phyloP scores from a whole-genome alignment of 2,888 invertebrate species.

The Lumbricus terrestris region DNA sequence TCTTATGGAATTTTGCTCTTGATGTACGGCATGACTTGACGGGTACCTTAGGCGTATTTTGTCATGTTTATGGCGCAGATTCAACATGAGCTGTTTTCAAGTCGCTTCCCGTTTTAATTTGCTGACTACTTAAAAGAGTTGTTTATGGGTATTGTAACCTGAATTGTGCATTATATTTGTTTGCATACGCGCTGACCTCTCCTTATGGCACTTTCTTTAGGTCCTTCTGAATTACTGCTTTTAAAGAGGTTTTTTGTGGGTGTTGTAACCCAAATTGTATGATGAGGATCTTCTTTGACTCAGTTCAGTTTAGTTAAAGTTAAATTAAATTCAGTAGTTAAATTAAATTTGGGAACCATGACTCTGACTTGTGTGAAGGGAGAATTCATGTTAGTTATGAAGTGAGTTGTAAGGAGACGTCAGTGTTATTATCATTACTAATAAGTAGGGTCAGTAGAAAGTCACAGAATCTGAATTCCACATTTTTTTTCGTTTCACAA shows the following conservation, averaged over 20 bases:
- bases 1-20: neutral
- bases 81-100: constrained; percentile 9
- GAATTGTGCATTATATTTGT: neutral
- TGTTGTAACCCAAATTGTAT: too few relatives aligned
- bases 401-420: neutral
- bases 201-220: neutral
- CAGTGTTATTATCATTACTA: neutral
- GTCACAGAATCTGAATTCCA: too few relatives aligned
- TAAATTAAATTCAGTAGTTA: neutral
- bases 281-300: too few relatives aligned
- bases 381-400: neutral
- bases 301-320: too few relatives aligned
- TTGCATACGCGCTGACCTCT: neutral
- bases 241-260: neutral
- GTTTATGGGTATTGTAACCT: neutral
- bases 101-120: neutral
- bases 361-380: too few relatives aligned
- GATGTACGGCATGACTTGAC: neutral
- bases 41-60: neutral
- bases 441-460: neutral
- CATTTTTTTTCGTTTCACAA: too few relatives aligned
- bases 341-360: neutral
- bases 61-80: neutral
- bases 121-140: neutral
- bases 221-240: neutral